These are phyloP conservation scores for Drosophila phalerata DNA, from an alignment of 2,888 invertebrate species.

Conservation along the genomic window DNA sequence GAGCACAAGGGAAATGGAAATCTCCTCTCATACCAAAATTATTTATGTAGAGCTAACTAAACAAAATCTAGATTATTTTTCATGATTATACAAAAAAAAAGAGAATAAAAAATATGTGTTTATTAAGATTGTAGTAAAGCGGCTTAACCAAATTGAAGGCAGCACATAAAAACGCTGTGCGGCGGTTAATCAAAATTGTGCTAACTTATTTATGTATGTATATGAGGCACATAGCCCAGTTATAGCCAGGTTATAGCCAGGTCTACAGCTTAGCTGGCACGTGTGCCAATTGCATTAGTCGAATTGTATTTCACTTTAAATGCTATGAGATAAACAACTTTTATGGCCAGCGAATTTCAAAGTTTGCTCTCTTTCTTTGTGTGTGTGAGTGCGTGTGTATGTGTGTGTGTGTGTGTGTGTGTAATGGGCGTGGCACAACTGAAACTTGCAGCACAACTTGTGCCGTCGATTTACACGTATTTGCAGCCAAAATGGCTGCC, in stretches of 20 bases:
- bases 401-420: neutral
- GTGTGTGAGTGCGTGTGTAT: slow-evolving; percentile 1
- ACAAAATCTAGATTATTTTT: slow-evolving; percentile 54
- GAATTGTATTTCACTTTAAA: slow-evolving; percentile 75
- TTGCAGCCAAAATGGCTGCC: slow-evolving; percentile 59
- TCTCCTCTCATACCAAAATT: slow-evolving; percentile 14
- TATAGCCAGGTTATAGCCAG: slow-evolving; percentile 27
- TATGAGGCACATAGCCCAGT: slow-evolving; percentile 8
- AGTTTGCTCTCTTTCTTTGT: slow-evolving; percentile 24
- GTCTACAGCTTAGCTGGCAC: slow-evolving; percentile 34
- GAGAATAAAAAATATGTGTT: neutral
- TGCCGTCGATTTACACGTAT: slow-evolving; percentile 49
- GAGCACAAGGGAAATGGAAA: neutral
- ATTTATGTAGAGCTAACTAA: slow-evolving; percentile 15
- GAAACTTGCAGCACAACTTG: slow-evolving; percentile 43
- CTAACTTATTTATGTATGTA: neutral
- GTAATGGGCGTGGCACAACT: slow-evolving; percentile 33
- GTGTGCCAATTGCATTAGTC: slow-evolving; percentile 75
- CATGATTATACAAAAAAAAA: slow-evolving; percentile 45
- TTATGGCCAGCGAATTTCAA: slow-evolving; percentile 53
- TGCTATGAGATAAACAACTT: slow-evolving; percentile 65
- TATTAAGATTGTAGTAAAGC: slow-evolving; percentile 13
- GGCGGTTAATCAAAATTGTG: slow-evolving; percentile 38
- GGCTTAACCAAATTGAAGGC: slow-evolving; percentile 38
- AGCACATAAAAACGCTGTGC: slow-evolving; percentile 22